Evolutionary conservation across 2,113 vertebrate species (phyloP), one percentile per base, ranked within the genome.

Genomic region (Neolamprologus fasciatus): DNA sequence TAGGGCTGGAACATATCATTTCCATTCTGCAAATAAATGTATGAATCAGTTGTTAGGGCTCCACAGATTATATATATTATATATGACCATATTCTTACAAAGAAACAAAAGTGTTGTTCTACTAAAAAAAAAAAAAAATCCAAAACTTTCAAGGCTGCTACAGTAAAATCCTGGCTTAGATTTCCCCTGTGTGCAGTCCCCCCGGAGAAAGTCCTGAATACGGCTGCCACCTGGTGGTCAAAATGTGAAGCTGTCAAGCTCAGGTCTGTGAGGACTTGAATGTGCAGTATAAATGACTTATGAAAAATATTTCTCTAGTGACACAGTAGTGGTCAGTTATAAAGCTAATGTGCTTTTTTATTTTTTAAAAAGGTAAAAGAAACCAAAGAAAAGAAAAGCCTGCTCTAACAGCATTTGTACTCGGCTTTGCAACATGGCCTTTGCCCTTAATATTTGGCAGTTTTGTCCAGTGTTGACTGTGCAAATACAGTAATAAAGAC

Each of bases 171-270:
- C 45, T 42, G 10, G 21, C 23, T 54, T 78, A 11, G 5, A 54
- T 21, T 84, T 55, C 13, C 21, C 82, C 33, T 9, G 63, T 78
- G 42, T 50, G 45, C 26, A 51, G 9, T 19, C 40, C 23, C 61
- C 4, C 14, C 40, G 6, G 8, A 4, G 23, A 31, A 58, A 19
- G 12, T 4, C 2, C 16, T n/a, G 23, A 55, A 85, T n/a, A 10
- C 21, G 9, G 57, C 54, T 86, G 88, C 91, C 89, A 87, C 80
- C 91, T 94, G 40, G 80, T 87, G 94, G 92, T 61, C 23, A 83
- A 54, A 71, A 23, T 3, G 6, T 26, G 35, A n/a, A 90, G 7
- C 19, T 73, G 5, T 1, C 17, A 8, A 6, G 6, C 4, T 26
- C 13, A 8, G 19, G 13, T 61, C 12, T 9, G 13, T 40, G 35